Evolutionary conservation across 2,888 invertebrate species (phyloP), one percentile per base, ranked within the genome.

Genomic region (Nycteola revayana): DNA sequence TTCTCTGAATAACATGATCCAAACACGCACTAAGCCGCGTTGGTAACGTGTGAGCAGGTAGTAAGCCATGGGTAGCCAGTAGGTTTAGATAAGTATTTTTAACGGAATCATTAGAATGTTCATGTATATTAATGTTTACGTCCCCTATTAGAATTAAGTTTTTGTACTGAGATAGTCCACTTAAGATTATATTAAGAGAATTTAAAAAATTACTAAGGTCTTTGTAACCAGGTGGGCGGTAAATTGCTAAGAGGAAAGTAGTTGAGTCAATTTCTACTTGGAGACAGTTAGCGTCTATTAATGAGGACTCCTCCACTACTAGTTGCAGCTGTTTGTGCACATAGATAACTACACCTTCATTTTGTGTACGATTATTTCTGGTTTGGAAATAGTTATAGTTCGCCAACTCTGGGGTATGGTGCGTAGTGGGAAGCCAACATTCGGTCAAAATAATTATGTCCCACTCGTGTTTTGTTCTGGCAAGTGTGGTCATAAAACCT

Each of bases 101-200:
- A 7, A 1, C 8, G 1, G 30, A 1, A 7, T 39, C 38, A 4
- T 7, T 24, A 9, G 11, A 33, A 3, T 21, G 1, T 5, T 33
- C 25, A 3, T 25, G 29, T 1, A 39, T 39, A 10, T 39, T 34
- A n/a, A 39, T 39, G n/a, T 39, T 39, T 3, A 39, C 20, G 5
- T 39, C 38, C 1, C 38, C 38, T 3, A 8, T 25, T 1, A 39
- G 24, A 1, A 39, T 28, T 10, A 38, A 11, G 10, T 33, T 33
- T 7, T 23, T 27, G 6, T 11, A 29, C 1, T 17, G 18, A 7
- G 10, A 0, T 0, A 39, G 9, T 1, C 7, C 20, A 0, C 1
- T 7, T 4, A 38, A n/a, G 6, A 7, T 11, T 1, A 0, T 1
- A 8, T 37, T 17, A 3, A 37, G 6, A 2, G 28, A 37, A 1